Evolutionary conservation across 1,140 invertebrate genomes (phyloP).

Genomic region (Drosophila kepulauana): DNA sequence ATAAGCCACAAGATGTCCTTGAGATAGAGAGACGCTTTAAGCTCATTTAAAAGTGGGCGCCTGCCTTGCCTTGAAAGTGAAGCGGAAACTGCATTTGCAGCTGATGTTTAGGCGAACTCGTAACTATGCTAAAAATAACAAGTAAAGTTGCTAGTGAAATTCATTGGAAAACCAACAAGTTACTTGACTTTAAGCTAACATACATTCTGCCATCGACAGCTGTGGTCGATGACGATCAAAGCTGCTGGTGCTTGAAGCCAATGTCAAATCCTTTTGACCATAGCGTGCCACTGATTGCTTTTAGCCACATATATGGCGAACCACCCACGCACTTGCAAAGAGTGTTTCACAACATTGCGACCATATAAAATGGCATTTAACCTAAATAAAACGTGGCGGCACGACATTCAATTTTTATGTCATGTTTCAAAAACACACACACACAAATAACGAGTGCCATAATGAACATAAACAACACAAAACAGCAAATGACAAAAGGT

Average conservation of each 20-base stretch:
- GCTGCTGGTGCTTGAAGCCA: too few relatives aligned
- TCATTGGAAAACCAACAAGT: too few relatives aligned
- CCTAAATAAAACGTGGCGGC: conserved; percentile 73
- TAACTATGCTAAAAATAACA: background rate
- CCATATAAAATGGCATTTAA: conserved; percentile 72
- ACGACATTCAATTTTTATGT: conserved; percentile 75
- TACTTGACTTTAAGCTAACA: too few relatives aligned
- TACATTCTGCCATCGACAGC: too few relatives aligned
- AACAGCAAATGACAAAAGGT: conserved; percentile 24
- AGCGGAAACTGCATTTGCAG: conserved; percentile 32
- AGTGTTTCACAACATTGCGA: conserved; percentile 36
- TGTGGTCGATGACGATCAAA: too few relatives aligned
- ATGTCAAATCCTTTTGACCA: too few relatives aligned
- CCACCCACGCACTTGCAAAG: conserved; percentile 25
- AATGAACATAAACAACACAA: conserved; percentile 51
- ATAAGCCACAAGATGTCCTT: conserved; percentile 72
- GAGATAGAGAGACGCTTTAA: conserved; percentile 26
- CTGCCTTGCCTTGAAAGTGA: conserved; percentile 48
- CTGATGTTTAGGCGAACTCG: background rate
- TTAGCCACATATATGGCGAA: conserved; percentile 7
- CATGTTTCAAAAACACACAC: conserved; percentile 37
- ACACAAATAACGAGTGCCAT: conserved; percentile 48
- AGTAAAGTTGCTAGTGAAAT: background rate
- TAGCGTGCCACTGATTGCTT: conserved; percentile 4
- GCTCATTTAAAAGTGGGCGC: conserved; percentile 2